Percentiles rank a stretch among this genome's conserved stretches.
Evolutionary conservation across 92 coral and sea anemone species (phyloP).

Genomic region (Heteractis magnifica): DNA sequence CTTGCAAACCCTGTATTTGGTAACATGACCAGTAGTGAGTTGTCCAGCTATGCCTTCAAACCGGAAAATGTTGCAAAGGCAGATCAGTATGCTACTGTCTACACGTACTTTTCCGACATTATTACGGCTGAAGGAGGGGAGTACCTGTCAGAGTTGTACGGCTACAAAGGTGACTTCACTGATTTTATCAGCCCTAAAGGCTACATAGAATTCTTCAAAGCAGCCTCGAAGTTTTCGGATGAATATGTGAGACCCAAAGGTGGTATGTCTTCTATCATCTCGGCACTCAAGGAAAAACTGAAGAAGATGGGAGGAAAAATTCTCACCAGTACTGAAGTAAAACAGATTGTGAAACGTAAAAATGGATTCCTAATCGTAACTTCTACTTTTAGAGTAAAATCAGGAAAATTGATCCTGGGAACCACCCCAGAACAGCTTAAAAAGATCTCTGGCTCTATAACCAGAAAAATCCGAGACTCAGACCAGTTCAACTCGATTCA

Average conservation of each 20-base stretch:
- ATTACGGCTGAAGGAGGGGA: slow-evolving; percentile 60
- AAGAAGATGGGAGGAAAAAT: background rate
- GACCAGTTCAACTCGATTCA: no score
- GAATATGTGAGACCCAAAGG: slow-evolving; percentile 45
- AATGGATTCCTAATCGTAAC: no score
- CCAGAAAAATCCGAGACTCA: no score
- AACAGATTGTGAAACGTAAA: no score
- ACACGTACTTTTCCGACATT: slow-evolving; percentile 47
- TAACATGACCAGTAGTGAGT: slow-evolving; percentile 56
- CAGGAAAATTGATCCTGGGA: no score
- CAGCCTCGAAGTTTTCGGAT: slow-evolving; percentile 30
- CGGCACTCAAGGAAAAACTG: slow-evolving; percentile 9
- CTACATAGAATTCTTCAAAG: slow-evolving; percentile 41
- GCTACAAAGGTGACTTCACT: slow-evolving; percentile 15
- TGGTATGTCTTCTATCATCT: slow-evolving; percentile 58
- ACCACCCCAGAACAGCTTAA: no score
- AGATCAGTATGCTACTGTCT: slow-evolving; percentile 39
- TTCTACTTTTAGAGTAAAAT: no score
- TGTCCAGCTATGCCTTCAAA: slow-evolving; percentile 44
- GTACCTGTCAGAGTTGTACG: slow-evolving; percentile 28
- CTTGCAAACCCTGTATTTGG: slow-evolving; percentile 34
- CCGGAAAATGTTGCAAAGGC: slow-evolving; percentile 51
- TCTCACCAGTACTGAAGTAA: background rate
- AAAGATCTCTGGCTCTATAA: no score
- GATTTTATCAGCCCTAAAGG: slow-evolving; percentile 47